Percentiles rank a stretch among this genome's conserved stretches.
phyloP scores from a whole-genome alignment of 1,140 invertebrate genomes.

The Drosophila paulistorum region DNA sequence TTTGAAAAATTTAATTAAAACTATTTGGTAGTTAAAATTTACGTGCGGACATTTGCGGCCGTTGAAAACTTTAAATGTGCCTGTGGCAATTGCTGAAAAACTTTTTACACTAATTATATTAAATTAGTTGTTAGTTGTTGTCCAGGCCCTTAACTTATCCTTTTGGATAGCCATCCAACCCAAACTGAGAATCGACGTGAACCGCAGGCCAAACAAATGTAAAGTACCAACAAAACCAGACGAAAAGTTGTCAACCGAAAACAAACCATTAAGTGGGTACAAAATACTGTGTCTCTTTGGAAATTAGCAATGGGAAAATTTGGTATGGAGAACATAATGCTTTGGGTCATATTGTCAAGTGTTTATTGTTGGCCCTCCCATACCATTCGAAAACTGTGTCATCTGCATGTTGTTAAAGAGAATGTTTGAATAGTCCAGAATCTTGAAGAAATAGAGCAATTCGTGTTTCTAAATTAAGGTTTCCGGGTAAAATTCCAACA shows the following conservation, averaged over 20 bases:
- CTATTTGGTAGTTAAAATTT: conserved; percentile 64
- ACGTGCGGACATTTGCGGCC: conserved; percentile 62
- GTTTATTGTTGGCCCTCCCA: conserved; percentile 47
- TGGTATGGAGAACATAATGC: conserved; percentile 7
- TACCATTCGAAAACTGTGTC: not conserved
- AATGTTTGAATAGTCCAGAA: not conserved
- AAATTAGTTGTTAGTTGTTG: conserved; percentile 76
- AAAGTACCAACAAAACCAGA: conserved; percentile 55
- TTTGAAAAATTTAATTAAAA: conserved; percentile 78
- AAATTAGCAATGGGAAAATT: conserved; percentile 55
- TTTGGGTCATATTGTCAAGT: conserved; percentile 69
- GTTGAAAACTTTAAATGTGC: conserved; percentile 53
- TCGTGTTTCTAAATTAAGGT: no score
- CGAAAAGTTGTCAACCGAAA: conserved; percentile 78
- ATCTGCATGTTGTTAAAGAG: conserved; percentile 3
- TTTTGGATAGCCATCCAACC: not conserved
- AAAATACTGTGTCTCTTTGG: conserved; percentile 58
- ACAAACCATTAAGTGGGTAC: conserved; percentile 79
- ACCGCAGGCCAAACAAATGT: conserved; percentile 69
- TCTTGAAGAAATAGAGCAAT: no score
- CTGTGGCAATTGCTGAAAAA: conserved; percentile 49
- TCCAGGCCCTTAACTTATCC: conserved; percentile 4
- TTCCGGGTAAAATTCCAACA: no score
- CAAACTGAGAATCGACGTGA: not conserved
- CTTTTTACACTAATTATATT: conserved; percentile 78